Base-by-base conservation (phyloP, 2,113 vertebrate species). In the Dasypus novemcinctus region DNA sequence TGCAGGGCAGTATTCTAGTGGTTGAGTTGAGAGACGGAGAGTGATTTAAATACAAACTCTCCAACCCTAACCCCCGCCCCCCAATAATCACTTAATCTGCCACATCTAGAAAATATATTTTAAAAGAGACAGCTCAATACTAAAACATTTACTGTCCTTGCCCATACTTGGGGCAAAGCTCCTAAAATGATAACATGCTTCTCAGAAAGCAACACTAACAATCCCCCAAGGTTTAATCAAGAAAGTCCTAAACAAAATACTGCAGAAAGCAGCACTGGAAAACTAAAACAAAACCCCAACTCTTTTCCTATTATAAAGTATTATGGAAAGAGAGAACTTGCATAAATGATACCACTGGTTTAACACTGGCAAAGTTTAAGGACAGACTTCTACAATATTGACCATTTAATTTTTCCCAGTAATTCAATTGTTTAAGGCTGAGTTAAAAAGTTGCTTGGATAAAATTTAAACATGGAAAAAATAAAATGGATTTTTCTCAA, bases 401-500 rank as follows among this genome's bases (percentile, higher is more conserved):
- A 41, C 21, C 4, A 80, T 79, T 92, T 90, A 14, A 79, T 87
- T 41, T 84, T 96, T 87, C 69, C 79, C 36, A 94, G 63, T 63
- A 92, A 90, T 36, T 78, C 33, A 68, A 66, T 59, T 74, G 33
- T 72, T 94, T 76, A 88, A 94, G 52, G 33, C 10, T 85, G 33
- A 89, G 27, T 85, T 96, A 64, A 94, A 86, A 76, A 86, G 49
- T 90, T 8, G 36, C 18, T 17, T 78, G 49, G 69, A 71, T 68
- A 96, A 94, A 94, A 93, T 91, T 94, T 92, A 94, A 79, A 96
- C 38, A 41, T 69, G 75, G 57, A 36, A 68, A 64, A 63, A 89
- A 59, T 81, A 71, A 69, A 86, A 71, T 80, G 5, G 14, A 91
- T 92, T 83, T 86, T 46, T 41, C 20, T 63, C 74, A 85, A 72